Evolutionary conservation across 2,113 vertebrate genomes (phyloP), one percentile per base, ranked within the genome.

Genomic region (Neodon shergylaensis): DNA sequence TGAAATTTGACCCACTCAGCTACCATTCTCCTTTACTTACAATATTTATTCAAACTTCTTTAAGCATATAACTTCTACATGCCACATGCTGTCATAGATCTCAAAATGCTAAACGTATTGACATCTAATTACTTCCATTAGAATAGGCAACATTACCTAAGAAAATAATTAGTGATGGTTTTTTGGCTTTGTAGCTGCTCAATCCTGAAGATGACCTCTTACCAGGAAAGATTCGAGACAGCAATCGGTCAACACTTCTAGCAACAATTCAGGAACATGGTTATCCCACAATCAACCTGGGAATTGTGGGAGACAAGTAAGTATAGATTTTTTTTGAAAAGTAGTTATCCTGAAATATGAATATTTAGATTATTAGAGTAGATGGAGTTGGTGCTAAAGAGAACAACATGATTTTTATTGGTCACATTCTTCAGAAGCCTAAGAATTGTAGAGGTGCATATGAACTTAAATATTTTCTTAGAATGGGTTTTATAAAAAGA

Each of bases 251-350:
- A 96, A 99, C 99, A 82, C 98, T 99, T 88, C 99, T 99, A 96
- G 99, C 99, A 98, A 99, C 99, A 91, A 99, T 99, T 98, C 99
- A 99, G 98, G 99, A 99, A 95, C 99, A 99, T 90, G 99, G 99
- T 94, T 99, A 99, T 95, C 99, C 99, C 96, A 99, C 99, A 97
- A 99, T 99, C 98, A 99, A 99, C 97, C 98, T 99, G 98, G 99
- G 99, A 98, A 99, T 99, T 97, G 99, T 99, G 94, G 99, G 99
- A 98, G 99, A 99, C 99, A 99, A 99, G 99, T 99, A 99, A 96
- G 99, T 99, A 98, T 92, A 95, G 87, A 19, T 97, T 90, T 98
- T 98, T 95, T 98, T 92, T 94, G 31, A 81, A 90, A 85, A 95
- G 73, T 84, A 94, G 1, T 85, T 89, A 61, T 82, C 94, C 11